phyloP scores from a whole-genome alignment of 2,888 invertebrate species.

The Euproctis similis region DNA sequence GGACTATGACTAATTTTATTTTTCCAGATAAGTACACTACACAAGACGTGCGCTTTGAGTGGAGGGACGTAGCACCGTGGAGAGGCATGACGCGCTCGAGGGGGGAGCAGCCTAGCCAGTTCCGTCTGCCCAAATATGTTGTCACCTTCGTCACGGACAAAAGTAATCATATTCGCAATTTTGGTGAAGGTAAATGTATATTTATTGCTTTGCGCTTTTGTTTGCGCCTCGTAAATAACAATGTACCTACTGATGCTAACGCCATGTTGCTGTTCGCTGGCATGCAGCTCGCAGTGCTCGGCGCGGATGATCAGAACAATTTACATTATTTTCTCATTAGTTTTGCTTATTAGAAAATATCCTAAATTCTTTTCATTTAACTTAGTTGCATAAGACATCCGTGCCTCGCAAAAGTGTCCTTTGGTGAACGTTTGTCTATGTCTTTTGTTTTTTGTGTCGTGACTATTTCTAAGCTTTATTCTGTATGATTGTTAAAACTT shows the following conservation, averaged over 20 bases:
- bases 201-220: conserved; percentile 69
- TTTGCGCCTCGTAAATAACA: conserved; percentile 58
- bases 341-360: conserved; percentile 7
- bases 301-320: conserved; percentile 33
- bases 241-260: conserved; percentile 49
- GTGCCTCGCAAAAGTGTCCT: conserved; percentile 34
- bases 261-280: conserved; percentile 46
- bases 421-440: conserved; percentile 28
- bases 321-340: conserved; percentile 8
- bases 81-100: conserved; percentile 42
- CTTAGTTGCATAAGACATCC: conserved; percentile 23
- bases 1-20: too few relatives aligned
- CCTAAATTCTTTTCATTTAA: background rate
- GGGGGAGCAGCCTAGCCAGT: conserved; percentile 71
- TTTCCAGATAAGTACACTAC: conserved; percentile 72
- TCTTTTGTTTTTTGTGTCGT: conserved; percentile 19
- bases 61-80: conserved; percentile 75
- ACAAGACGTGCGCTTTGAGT: conserved; percentile 77
- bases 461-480: too few relatives aligned
- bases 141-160: conserved; percentile 78
- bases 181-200: conserved; percentile 79
- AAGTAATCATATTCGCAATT: conserved; percentile 77
- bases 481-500: too few relatives aligned
- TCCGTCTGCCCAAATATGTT: conserved; percentile 79
- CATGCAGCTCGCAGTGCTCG: conserved; percentile 42